Percentiles rank a stretch among this genome's conserved stretches.
phyloP scores from a whole-genome alignment of 1,140 invertebrate genomes.

The Drosophila setifemur region DNA sequence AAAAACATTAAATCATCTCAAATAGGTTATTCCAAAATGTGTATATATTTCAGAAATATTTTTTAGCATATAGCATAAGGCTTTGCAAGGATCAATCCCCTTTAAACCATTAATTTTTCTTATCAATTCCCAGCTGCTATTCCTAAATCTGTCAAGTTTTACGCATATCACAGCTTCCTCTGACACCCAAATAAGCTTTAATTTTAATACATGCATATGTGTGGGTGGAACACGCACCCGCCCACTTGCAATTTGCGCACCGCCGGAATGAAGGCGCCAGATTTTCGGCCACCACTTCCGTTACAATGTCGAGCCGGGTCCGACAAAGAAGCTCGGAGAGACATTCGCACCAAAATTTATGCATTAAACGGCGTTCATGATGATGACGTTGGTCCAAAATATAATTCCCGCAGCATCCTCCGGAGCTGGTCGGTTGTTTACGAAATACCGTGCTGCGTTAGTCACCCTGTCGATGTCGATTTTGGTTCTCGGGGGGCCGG shows the following conservation, averaged over 20 bases:
- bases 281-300: slow-evolving; percentile 48
- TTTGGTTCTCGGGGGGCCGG: background rate
- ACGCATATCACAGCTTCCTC: background rate
- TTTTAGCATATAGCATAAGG: too few species aligned
- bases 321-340: slow-evolving; percentile 59
- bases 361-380: slow-evolving; percentile 30
- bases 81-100: too few species aligned
- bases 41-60: too few species aligned
- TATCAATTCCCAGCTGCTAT: background rate
- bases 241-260: slow-evolving; percentile 35
- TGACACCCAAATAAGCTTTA: background rate
- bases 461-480: slow-evolving; percentile 41
- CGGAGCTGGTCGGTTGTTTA: slow-evolving; percentile 54
- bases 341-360: slow-evolving; percentile 66
- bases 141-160: slow-evolving; percentile 1
- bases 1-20: too few species aligned
- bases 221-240: background rate
- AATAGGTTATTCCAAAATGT: too few species aligned
- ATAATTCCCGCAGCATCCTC: slow-evolving; percentile 34
- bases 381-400: slow-evolving; percentile 37
- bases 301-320: slow-evolving; percentile 32
- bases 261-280: slow-evolving; percentile 16
- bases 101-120: background rate
- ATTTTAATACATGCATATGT: background rate
- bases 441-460: slow-evolving; percentile 64